These are phyloP conservation scores for Lydus trimaculatus DNA, from an alignment of 2,888 invertebrate species.

Conservation along the genomic window DNA sequence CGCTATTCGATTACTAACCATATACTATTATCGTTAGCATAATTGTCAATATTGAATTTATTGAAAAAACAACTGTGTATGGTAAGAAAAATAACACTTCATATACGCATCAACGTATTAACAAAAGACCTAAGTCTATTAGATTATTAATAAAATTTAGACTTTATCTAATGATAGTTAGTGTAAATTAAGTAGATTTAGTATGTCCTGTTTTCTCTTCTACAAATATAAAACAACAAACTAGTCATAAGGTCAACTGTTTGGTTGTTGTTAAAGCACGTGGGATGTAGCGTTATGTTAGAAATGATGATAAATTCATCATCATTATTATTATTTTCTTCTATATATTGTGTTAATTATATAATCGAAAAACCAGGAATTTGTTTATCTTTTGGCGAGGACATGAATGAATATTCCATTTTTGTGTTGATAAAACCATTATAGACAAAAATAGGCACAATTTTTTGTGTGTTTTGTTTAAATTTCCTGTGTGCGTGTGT, in stretches of 20 bases:
- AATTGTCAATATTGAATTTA: not conserved
- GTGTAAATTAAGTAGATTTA: slow-evolving; percentile 8
- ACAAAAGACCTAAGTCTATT: not conserved
- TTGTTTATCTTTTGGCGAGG: slow-evolving; percentile 33
- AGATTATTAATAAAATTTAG: not conserved
- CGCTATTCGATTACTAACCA: not conserved
- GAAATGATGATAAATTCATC: slow-evolving; percentile 21
- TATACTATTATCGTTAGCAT: not conserved
- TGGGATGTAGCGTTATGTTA: slow-evolving; percentile 36
- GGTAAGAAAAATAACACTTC: too few relatives aligned
- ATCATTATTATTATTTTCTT: not conserved
- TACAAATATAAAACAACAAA: slow-evolving; percentile 17
- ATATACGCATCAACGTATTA: not conserved
- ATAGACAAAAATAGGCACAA: not conserved
- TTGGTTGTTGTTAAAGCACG: slow-evolving; percentile 34
- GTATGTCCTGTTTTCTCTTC: slow-evolving; percentile 8
- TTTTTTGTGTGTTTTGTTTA: too few relatives aligned
- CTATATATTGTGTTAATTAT: slow-evolving; percentile 23
- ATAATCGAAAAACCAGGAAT: slow-evolving; percentile 41
- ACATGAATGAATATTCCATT: slow-evolving; percentile 27
- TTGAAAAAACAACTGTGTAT: not conserved
- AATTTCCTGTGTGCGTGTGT: not conserved
- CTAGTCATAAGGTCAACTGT: slow-evolving; percentile 40
- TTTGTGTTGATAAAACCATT: not conserved
- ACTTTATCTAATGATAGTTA: not conserved